phyloP scores from a whole-genome alignment of 2,797 vertebrate species.

The Acestrorhynchus altus region DNA sequence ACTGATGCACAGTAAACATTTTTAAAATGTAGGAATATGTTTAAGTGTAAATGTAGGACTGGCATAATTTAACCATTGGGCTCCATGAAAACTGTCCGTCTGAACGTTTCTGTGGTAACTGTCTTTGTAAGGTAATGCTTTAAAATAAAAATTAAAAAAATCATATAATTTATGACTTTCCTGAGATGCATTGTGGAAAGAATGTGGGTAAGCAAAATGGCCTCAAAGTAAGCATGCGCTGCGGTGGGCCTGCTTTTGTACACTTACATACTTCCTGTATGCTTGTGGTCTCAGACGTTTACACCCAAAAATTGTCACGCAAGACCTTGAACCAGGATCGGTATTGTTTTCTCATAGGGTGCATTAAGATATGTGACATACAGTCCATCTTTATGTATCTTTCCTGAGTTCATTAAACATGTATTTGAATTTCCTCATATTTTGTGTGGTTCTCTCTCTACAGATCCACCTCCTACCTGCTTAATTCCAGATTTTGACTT shows the following conservation, averaged over 20 bases:
- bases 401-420: not conserved
- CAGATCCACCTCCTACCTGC: slow-evolving; percentile 60
- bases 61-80: too few relatives aligned
- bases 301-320: not conserved
- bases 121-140: too few relatives aligned
- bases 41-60: too few relatives aligned
- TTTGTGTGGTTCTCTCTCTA: not conserved
- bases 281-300: not conserved
- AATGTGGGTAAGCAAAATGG: not conserved
- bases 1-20: too few relatives aligned
- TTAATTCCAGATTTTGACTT: slow-evolving; percentile 22
- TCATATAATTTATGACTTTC: too few relatives aligned
- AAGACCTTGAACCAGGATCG: not conserved
- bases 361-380: not conserved
- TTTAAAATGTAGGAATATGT: too few relatives aligned
- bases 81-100: too few relatives aligned
- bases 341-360: not conserved
- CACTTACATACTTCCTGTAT: slow-evolving; percentile 36
- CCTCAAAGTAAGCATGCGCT: not conserved
- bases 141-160: too few relatives aligned
- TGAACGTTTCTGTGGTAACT: too few relatives aligned
- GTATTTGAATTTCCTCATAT: too few relatives aligned
- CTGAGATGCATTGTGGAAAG: not conserved
- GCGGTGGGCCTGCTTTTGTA: slow-evolving; percentile 3
- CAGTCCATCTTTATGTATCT: not conserved